A percentile compares a stretch with the other conserved stretches of the same genome.
Conservation (phyloP, 2,113 vertebrate genomes). For the Peromyscus leucopus region DNA sequence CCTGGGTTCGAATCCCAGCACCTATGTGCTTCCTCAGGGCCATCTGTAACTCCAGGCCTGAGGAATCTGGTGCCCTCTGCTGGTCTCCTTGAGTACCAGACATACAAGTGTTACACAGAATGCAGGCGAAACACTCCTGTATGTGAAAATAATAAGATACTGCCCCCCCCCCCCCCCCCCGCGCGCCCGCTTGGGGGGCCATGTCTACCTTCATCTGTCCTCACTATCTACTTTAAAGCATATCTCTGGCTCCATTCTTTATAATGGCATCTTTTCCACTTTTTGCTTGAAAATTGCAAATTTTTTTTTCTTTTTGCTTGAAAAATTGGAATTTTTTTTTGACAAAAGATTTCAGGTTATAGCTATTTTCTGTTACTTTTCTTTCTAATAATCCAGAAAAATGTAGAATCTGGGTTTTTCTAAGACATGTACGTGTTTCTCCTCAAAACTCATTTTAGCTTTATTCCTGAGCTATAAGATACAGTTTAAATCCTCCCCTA, state of each 20-base stretch:
- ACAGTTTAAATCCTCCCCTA: not conserved
- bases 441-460: not conserved
- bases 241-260: not conserved
- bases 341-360: conserved; percentile 36
- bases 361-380: not conserved
- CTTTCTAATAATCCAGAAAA: not conserved
- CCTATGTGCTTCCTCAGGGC: not conserved
- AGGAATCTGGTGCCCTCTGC: not conserved
- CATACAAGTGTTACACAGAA: not conserved
- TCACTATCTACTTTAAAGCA: not conserved
- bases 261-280: not conserved
- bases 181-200: not conserved
- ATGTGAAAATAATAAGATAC: not conserved
- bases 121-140: not conserved
- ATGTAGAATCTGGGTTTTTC: not conserved
- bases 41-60: not conserved
- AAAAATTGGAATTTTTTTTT: conserved; percentile 15
- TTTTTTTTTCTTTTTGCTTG: conserved; percentile 24
- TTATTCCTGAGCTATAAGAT: not conserved
- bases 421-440: conserved; percentile 37
- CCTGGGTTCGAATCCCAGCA: too few species aligned
- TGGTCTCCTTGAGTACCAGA: not conserved
- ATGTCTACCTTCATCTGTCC: not conserved
- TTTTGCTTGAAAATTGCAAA: conserved; percentile 43
- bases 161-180: not conserved